Evolutionary conservation across 2,888 invertebrate species (phyloP).

Genomic region (Caenorhabditis japonica): DNA sequence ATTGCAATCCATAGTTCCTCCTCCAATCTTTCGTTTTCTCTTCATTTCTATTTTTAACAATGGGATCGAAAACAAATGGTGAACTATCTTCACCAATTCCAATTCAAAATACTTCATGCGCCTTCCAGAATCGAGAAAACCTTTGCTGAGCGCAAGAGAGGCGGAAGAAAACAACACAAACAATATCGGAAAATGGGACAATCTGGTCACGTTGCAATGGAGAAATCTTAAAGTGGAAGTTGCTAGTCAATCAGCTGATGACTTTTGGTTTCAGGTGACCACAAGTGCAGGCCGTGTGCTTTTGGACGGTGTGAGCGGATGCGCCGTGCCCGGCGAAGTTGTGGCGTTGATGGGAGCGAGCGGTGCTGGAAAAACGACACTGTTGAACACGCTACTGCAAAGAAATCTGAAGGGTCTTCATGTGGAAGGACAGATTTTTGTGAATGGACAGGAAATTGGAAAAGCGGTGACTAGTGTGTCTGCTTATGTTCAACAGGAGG

Average conservation of each 20-base stretch:
- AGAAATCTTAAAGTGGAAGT: constrained; percentile 58
- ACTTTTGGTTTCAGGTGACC: constrained; percentile 29
- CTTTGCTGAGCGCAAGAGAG: constrained; percentile 31
- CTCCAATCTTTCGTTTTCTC: too few species aligned
- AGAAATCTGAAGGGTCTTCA: constrained; percentile 65
- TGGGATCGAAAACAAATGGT: constrained; percentile 1
- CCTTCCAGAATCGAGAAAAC: constrained; percentile 23
- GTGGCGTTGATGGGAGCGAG: constrained; percentile 77
- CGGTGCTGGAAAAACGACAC: constrained; percentile 94
- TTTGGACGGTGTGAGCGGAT: constrained; percentile 66
- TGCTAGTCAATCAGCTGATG: background rate
- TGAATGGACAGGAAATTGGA: constrained; percentile 62
- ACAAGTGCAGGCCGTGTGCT: constrained; percentile 65
- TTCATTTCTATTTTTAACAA: too few species aligned
- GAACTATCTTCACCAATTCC: background rate
- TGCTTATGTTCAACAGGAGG: constrained; percentile 72
- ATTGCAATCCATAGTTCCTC: too few species aligned
- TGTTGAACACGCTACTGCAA: constrained; percentile 86
- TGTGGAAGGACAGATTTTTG: constrained; percentile 64
- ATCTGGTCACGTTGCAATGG: constrained; percentile 66
- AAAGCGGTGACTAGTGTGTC: constrained; percentile 78
- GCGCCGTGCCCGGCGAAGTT: constrained; percentile 73
- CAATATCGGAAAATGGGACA: constrained; percentile 24
- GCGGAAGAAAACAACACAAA: constrained; percentile 19
- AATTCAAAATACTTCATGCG: constrained; percentile 2